phyloP scores from a whole-genome alignment of 2,797 vertebrate species.

The Sardinella longiceps region DNA sequence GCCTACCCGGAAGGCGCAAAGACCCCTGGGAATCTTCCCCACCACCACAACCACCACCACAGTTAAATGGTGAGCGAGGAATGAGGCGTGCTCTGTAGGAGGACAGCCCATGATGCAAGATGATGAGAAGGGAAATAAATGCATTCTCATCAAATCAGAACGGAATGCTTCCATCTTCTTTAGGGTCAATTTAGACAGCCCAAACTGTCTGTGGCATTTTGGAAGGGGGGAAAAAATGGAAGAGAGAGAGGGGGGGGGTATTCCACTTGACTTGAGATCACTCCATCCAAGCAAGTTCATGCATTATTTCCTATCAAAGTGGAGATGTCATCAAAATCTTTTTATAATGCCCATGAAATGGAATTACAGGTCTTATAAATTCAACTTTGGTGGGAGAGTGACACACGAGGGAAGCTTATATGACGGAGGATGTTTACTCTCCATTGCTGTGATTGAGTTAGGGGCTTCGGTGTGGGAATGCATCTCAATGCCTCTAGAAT shows the following conservation, averaged over 20 bases:
- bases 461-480: conserved; percentile 6
- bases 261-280: neutral
- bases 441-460: conserved; percentile 14
- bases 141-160: conserved; percentile 13
- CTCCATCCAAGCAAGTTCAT: conserved; percentile 13
- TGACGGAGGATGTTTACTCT: conserved; percentile 23
- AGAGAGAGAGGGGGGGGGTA: neutral
- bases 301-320: neutral
- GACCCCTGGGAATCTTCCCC: neutral
- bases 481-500: neutral
- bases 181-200: neutral
- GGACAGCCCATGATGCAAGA: neutral
- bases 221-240: conserved; percentile 16
- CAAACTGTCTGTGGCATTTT: conserved; percentile 16
- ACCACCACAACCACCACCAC: neutral
- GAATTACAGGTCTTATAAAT: conserved; percentile 36
- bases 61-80: neutral
- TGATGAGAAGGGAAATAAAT: neutral
- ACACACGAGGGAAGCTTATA: conserved; percentile 10
- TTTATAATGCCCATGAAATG: conserved; percentile 34
- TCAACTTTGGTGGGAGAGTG: conserved; percentile 25
- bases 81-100: neutral
- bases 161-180: conserved; percentile 8
- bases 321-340: conserved; percentile 21
- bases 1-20: neutral